Percentiles rank a stretch among this genome's conserved stretches.
These are phyloP conservation scores for Geophilus truncorum DNA, from an alignment of 2,888 invertebrate genomes.

Conservation along the genomic window DNA sequence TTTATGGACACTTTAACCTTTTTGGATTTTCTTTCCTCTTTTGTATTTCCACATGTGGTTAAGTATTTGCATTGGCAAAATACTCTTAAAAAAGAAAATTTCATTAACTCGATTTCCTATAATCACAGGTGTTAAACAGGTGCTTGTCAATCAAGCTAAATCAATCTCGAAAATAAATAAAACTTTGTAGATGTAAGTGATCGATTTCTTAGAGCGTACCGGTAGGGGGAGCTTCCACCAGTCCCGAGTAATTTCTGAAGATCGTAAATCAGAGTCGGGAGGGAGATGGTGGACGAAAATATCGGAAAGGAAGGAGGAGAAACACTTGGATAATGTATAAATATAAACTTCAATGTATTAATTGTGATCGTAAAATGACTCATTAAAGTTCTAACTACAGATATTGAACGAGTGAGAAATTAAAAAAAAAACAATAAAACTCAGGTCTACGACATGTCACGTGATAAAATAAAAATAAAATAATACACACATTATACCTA, in stretches of 20 bases:
- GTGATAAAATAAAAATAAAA: neutral
- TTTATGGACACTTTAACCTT: neutral
- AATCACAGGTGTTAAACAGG: conserved; percentile 12
- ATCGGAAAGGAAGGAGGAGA: neutral
- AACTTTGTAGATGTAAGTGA: neutral
- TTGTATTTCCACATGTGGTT: neutral
- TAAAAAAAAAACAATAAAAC: neutral
- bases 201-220: neutral
- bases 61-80: neutral
- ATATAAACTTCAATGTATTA: conserved; percentile 25
- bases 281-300: neutral
- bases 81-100: neutral
- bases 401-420: conserved; percentile 16
- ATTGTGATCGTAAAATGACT: conserved; percentile 11
- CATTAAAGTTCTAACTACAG: neutral
- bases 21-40: neutral
- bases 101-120: neutral
- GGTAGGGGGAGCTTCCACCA: neutral
- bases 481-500: neutral
- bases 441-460: neutral
- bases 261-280: neutral
- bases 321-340: neutral
- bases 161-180: conserved; percentile 2
- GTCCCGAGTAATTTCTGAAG: neutral
- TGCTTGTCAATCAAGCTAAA: neutral